A percentile compares a stretch with the other conserved stretches of the same genome.
phyloP scores from a whole-genome alignment of 2,113 vertebrate genomes.

The Pao palembangensis region DNA sequence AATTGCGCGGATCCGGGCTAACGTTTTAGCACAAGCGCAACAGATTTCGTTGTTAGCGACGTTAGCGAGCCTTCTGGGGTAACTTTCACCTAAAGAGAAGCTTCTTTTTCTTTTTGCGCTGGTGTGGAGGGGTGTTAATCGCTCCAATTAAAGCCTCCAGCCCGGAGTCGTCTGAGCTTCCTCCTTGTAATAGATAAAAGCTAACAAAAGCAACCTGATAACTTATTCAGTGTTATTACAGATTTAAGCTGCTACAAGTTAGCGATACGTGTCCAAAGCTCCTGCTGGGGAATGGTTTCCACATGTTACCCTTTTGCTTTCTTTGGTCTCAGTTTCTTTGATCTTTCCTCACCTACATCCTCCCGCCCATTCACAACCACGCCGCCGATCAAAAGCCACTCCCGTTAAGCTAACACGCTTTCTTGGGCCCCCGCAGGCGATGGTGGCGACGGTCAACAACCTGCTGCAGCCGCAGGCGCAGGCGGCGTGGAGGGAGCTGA shows the following conservation, averaged over 20 bases:
- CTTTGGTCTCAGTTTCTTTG: constrained; percentile 11
- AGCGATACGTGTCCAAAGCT: constrained; percentile 14
- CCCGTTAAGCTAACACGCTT: constrained; percentile 35
- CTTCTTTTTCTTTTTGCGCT: constrained; percentile 12
- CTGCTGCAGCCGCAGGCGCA: constrained; percentile 90
- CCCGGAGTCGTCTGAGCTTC: constrained; percentile 48
- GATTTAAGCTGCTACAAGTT: constrained; percentile 6
- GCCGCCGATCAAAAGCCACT: constrained; percentile 20
- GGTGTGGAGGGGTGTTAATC: constrained; percentile 58
- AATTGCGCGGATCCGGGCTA: constrained; percentile 11
- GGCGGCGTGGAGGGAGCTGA: constrained; percentile 87
- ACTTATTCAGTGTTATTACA: constrained; percentile 7
- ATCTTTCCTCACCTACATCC: constrained; percentile 27
- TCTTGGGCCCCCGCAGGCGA: constrained; percentile 79
- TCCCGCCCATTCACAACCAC: constrained; percentile 31
- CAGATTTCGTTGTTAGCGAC: too few species aligned
- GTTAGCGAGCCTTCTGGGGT: too few species aligned
- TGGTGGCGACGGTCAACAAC: constrained; percentile 99
- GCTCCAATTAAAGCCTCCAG: constrained; percentile 57
- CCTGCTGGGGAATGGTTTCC: constrained; percentile 5
- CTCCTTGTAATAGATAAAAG: constrained; percentile 26
- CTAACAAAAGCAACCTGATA: constrained; percentile 23
- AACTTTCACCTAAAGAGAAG: not conserved
- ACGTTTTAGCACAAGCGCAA: constrained; percentile 7
- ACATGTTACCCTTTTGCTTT: constrained; percentile 3